A percentile compares a stretch with the other conserved stretches of the same genome.
phyloP scores from a whole-genome alignment of 2,888 invertebrate genomes.

The Stegophylla sp. region DNA sequence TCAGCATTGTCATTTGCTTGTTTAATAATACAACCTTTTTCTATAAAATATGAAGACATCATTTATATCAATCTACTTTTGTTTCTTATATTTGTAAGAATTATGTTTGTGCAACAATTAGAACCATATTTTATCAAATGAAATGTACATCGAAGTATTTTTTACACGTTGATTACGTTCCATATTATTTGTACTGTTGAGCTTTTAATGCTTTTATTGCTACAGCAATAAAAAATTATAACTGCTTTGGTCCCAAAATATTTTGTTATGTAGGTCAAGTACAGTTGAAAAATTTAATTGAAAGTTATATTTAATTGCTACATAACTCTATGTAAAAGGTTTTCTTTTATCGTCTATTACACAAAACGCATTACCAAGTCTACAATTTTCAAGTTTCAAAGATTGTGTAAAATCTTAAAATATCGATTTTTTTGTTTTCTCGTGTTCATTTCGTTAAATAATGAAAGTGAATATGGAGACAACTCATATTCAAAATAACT shows the following conservation, averaged over 20 bases:
- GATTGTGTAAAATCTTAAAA: conserved; percentile 60
- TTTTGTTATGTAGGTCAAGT: neutral
- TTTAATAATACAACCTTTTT: neutral
- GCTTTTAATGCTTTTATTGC: too few relatives aligned
- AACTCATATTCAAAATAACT: conserved; percentile 61
- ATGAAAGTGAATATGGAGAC: conserved; percentile 60
- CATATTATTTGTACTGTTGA: conserved; percentile 6
- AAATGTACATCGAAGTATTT: neutral
- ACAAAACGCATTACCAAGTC: neutral
- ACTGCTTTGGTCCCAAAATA: neutral
- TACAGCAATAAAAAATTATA: neutral
- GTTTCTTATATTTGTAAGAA: conserved; percentile 27
- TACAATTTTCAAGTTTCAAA: neutral
- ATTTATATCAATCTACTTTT: neutral
- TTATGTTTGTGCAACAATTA: conserved; percentile 42
- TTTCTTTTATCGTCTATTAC: neutral
- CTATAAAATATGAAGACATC: neutral
- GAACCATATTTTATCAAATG: conserved; percentile 26
- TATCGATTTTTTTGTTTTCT: conserved; percentile 60
- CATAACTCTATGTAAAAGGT: neutral
- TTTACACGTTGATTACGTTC: too few relatives aligned
- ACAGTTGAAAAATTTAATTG: neutral
- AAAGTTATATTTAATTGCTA: neutral
- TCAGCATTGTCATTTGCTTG: neutral
- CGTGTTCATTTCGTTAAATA: conserved; percentile 61